phyloP scores from a whole-genome alignment of 2,888 invertebrate species.

The Sialis lutaria region DNA sequence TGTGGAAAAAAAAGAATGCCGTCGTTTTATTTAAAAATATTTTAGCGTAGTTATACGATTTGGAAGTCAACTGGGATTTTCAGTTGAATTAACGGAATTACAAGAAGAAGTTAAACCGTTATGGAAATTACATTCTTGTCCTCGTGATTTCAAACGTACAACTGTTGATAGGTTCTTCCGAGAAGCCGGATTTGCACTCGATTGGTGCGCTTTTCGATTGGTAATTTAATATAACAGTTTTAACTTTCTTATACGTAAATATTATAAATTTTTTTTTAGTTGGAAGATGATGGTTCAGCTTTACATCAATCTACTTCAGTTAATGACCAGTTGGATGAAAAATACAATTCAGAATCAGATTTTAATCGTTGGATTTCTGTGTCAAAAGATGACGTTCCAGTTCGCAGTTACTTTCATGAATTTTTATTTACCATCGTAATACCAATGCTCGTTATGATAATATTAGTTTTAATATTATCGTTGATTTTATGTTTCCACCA shows the following conservation, averaged over 20 bases:
- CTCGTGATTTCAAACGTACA: constrained; percentile 66
- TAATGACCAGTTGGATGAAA: neutral
- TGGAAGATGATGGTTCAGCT: constrained; percentile 16
- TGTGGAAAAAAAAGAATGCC: neutral
- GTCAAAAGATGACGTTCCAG: constrained; percentile 38
- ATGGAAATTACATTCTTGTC: constrained; percentile 60
- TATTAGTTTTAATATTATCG: constrained; percentile 47
- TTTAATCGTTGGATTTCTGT: constrained; percentile 43
- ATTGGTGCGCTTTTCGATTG: constrained; percentile 81
- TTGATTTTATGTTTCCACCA: constrained; percentile 60
- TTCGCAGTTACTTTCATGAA: constrained; percentile 50
- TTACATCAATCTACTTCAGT: constrained; percentile 16
- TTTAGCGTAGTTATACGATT: constrained; percentile 60
- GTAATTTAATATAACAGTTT: constrained; percentile 27
- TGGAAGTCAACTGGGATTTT: constrained; percentile 60
- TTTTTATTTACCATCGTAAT: constrained; percentile 50
- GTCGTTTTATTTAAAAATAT: too few species aligned
- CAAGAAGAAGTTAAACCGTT: constrained; percentile 71
- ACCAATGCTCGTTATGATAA: constrained; percentile 46
- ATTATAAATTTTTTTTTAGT: constrained; percentile 1
- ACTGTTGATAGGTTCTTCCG: constrained; percentile 71
- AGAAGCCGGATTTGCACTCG: constrained; percentile 58
- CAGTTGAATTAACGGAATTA: constrained; percentile 44
- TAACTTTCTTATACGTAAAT: neutral
- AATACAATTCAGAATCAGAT: neutral